A percentile compares a stretch with the other conserved stretches of the same genome.
phyloP scores from a whole-genome alignment of 2,113 vertebrate genomes.

The Bujurquina vittata region DNA sequence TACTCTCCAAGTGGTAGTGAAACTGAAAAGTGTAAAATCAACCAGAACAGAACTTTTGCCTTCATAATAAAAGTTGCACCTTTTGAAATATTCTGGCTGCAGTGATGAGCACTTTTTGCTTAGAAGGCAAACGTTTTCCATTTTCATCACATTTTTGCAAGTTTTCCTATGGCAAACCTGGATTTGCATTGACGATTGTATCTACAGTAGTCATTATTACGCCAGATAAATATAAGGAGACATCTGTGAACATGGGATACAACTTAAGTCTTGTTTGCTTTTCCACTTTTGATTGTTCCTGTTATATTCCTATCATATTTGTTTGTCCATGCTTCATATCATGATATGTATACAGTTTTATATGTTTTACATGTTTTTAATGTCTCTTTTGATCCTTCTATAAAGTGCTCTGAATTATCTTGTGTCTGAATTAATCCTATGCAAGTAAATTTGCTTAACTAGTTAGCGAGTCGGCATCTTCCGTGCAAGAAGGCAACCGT shows the following conservation, averaged over 20 bases:
- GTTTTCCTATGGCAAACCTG: not conserved
- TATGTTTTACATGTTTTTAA: not conserved
- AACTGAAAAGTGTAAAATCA: not conserved
- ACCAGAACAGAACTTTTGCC: not conserved
- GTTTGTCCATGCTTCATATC: not conserved
- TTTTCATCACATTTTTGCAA: not conserved
- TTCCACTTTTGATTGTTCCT: not conserved
- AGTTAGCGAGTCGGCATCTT: not conserved
- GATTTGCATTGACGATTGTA: not conserved
- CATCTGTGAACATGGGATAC: not conserved
- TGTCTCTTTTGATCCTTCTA: not conserved
- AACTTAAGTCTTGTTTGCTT: not conserved
- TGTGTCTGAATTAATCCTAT: not conserved
- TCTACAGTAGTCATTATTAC: not conserved
- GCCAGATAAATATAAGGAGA: not conserved
- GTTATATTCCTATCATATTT: not conserved
- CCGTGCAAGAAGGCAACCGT: not conserved
- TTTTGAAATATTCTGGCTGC: not conserved
- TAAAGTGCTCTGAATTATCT: not conserved
- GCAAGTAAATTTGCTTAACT: not conserved
- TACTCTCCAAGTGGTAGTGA: not conserved
- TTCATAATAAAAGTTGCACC: not conserved
- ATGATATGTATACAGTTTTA: not conserved
- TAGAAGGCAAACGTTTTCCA: not conserved
- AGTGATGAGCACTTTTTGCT: not conserved